Evolutionary conservation across 1,140 invertebrate genomes (phyloP), one percentile per base, ranked within the genome.

Genomic region (Chironomus tepperi): DNA sequence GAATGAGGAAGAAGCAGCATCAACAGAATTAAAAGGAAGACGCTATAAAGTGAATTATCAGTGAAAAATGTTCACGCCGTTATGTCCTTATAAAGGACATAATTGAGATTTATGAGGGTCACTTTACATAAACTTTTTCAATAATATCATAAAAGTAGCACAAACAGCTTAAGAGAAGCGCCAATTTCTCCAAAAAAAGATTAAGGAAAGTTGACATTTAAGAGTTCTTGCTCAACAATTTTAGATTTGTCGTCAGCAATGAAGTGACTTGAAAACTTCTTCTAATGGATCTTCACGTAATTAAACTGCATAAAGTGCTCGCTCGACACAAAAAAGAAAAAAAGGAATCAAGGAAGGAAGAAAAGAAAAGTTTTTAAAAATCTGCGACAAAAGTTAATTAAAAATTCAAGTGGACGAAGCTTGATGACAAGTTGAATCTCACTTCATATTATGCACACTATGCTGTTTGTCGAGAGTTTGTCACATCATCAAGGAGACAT

Each of bases 71-170:
- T 34, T 34, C 24, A 34, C 24, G 24, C 24, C 24, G 24, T 34
- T 34, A 34, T 34, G 24, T 34, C 24, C 24, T 34, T 34, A 34
- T 34, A 34, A 57, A 57, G 47, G 47, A 57, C 47, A 57, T 57
- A 70, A 70, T 70, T 70, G 65, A 70, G 19, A 70, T 70, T 70
- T 70, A 70, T 70, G 65, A 70, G 65, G 65, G 65, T 70, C 65
- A 70, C 65, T 70, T 19, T 18, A 57, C 47, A 57, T 57, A 57
- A 57, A 57, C 47, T 57, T 57, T 57, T 57, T 57, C 47, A 57
- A 57, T 57, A 57, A 57, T n/a, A n/a, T 34, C 47, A 5, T 12
- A 57, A 12, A 57, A 12, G 47, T 57, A n/a, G 47, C 47, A n/a
- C 12, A 12, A 57, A 15, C 12, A 57, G 47, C 12, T n/a, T 10